These are phyloP conservation scores for Trachymyrmex cornetzi DNA, from an alignment of 1,140 invertebrate genomes.

Conservation along the genomic window DNA sequence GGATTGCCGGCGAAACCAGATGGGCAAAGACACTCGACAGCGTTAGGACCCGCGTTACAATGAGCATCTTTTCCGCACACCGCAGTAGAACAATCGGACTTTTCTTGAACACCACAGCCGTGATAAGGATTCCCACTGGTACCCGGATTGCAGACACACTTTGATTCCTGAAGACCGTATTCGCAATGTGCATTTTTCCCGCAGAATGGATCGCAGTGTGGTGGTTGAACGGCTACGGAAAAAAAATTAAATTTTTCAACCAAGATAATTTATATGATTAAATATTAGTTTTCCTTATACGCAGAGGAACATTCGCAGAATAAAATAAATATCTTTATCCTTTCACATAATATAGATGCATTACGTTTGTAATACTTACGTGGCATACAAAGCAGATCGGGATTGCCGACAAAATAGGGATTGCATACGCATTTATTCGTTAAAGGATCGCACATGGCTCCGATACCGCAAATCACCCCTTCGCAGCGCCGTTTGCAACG, in stretches of 20 bases:
- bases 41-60: slow-evolving; percentile 91
- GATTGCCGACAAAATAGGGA: slow-evolving; percentile 95
- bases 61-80: slow-evolving; percentile 93
- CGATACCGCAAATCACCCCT: slow-evolving; percentile 93
- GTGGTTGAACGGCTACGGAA: slow-evolving; percentile 91
- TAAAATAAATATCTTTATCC: neutral
- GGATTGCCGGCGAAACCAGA: slow-evolving; percentile 95
- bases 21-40: slow-evolving; percentile 93
- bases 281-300: neutral
- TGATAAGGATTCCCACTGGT: slow-evolving; percentile 95
- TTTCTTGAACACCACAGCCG: slow-evolving; percentile 90
- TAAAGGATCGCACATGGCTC: slow-evolving; percentile 92
- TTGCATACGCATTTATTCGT: slow-evolving; percentile 95
- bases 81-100: slow-evolving; percentile 91
- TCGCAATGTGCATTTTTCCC: slow-evolving; percentile 95
- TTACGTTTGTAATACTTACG: slow-evolving; percentile 89
- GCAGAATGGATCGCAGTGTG: slow-evolving; percentile 93
- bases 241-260: slow-evolving; percentile 25
- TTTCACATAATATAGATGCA: neutral
- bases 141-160: slow-evolving; percentile 94
- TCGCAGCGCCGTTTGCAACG: slow-evolving; percentile 95
- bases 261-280: neutral
- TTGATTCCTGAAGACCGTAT: slow-evolving; percentile 91
- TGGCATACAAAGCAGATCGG: slow-evolving; percentile 95
- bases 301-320: neutral